phyloP scores from a whole-genome alignment of 2,888 invertebrate genomes.

The Cacoxenus indagator region DNA sequence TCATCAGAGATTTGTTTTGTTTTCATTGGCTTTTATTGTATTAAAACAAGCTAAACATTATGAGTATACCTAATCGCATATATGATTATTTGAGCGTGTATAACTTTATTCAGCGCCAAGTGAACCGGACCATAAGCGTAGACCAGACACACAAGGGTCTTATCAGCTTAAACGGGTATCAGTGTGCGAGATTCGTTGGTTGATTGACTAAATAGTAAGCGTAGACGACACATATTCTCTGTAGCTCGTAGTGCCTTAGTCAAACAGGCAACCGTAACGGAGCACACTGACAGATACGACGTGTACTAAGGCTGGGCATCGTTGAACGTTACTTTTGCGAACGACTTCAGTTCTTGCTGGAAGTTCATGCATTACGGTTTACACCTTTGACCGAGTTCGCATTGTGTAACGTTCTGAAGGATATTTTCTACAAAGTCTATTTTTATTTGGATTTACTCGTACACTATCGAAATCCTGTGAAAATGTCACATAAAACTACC shows the following conservation, averaged over 20 bases:
- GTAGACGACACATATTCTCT: not conserved
- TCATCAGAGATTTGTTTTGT: too few species aligned
- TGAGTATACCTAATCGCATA: not conserved
- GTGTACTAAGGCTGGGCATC: not conserved
- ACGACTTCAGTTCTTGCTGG: slow-evolving; percentile 1
- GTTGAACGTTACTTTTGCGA: not conserved
- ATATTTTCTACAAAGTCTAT: too few species aligned
- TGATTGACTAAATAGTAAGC: not conserved
- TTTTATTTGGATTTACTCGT: too few species aligned
- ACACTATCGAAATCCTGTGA: slow-evolving; percentile 6
- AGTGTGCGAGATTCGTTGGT: not conserved
- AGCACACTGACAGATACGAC: not conserved
- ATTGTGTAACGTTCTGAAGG: not conserved
- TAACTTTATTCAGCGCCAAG: not conserved
- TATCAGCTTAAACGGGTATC: not conserved
- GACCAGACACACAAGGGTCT: too few species aligned
- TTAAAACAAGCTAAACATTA: too few species aligned
- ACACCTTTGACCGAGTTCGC: not conserved
- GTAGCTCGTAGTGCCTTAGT: not conserved
- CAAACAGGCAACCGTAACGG: not conserved
- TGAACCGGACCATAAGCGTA: too few species aligned
- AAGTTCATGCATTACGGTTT: not conserved
- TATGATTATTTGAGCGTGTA: not conserved
- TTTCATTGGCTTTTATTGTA: too few species aligned
- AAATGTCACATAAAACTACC: slow-evolving; percentile 49